Percentiles rank a stretch among this genome's conserved stretches.
These are phyloP conservation scores for Exocentrus adspersus DNA, from an alignment of 2,888 invertebrate species.

Conservation along the genomic window DNA sequence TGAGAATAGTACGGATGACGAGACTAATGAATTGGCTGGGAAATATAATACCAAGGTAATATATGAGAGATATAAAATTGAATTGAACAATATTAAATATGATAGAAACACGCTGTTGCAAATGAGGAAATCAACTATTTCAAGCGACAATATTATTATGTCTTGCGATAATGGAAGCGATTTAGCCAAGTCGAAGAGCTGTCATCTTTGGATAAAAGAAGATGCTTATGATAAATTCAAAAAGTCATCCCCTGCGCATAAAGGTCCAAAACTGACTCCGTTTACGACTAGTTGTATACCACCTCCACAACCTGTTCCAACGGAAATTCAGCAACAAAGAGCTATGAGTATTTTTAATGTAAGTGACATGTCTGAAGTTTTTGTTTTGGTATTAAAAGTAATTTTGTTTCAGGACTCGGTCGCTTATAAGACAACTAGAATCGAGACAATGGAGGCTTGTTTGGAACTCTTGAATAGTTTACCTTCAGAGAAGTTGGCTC, in stretches of 20 bases:
- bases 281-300: conserved; percentile 59
- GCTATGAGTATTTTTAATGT: conserved; percentile 85
- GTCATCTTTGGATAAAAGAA: conserved; percentile 50
- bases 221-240: conserved; percentile 59
- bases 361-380: too few relatives aligned
- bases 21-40: conserved; percentile 58
- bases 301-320: conserved; percentile 78
- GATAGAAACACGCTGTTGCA: conserved; percentile 61
- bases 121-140: conserved; percentile 57
- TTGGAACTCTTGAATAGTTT: conserved; percentile 73
- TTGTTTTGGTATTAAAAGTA: not conserved
- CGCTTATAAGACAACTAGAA: conserved; percentile 84
- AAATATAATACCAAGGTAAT: conserved; percentile 50
- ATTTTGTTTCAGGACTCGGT: conserved; percentile 77
- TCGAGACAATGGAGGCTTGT: conserved; percentile 86
- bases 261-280: conserved; percentile 56
- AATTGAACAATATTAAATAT: conserved; percentile 57
- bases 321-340: conserved; percentile 86
- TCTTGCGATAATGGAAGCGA: conserved; percentile 38
- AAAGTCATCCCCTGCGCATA: conserved; percentile 51
- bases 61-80: conserved; percentile 59
- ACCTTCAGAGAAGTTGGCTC: conserved; percentile 58
- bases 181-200: conserved; percentile 44
- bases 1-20: conserved; percentile 57
- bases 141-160: conserved; percentile 53